Conservation (phyloP, 2,113 vertebrate genomes). For the Mastomys natalensis region DNA sequence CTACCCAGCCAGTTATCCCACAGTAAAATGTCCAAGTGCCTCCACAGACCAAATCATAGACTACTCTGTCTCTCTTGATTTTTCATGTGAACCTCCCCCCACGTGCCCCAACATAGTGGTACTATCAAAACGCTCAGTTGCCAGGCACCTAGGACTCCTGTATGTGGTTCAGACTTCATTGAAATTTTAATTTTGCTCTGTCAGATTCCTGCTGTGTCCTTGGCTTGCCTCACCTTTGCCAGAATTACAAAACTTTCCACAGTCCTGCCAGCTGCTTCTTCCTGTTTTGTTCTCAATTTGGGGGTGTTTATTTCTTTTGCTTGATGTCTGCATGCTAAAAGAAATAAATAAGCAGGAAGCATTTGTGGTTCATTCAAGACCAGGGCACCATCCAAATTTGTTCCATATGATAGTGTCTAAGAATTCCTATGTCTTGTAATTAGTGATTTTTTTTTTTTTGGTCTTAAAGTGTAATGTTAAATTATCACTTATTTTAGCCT, state of each 20-base stretch:
- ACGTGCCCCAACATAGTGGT: not conserved
- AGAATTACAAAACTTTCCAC: constrained; percentile 72
- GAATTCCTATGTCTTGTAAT: constrained; percentile 57
- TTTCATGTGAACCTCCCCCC: not conserved
- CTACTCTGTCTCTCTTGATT: not conserved
- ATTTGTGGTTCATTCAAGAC: constrained; percentile 70
- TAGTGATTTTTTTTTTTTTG: constrained; percentile 56
- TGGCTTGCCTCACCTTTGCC: constrained; percentile 65
- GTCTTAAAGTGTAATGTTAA: constrained; percentile 63
- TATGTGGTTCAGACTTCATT: not conserved
- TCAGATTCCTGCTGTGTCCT: constrained; percentile 61
- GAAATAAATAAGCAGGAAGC: constrained; percentile 72
- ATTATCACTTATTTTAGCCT: constrained; percentile 60
- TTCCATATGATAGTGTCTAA: constrained; percentile 72
- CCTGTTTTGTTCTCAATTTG: constrained; percentile 76
- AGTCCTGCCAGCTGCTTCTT: constrained; percentile 74
- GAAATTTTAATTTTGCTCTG: constrained; percentile 45
- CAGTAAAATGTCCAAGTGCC: not conserved
- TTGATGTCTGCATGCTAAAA: constrained; percentile 71
- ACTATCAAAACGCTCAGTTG: not conserved
- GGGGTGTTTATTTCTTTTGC: constrained; percentile 76
- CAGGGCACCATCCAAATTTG: constrained; percentile 65
- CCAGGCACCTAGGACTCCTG: not conserved
- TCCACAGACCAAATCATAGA: not conserved
- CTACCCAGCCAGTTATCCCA: not conserved